Conservation (phyloP, 64 coral and sea anemone species). For the Pocillopora verrucosa region DNA sequence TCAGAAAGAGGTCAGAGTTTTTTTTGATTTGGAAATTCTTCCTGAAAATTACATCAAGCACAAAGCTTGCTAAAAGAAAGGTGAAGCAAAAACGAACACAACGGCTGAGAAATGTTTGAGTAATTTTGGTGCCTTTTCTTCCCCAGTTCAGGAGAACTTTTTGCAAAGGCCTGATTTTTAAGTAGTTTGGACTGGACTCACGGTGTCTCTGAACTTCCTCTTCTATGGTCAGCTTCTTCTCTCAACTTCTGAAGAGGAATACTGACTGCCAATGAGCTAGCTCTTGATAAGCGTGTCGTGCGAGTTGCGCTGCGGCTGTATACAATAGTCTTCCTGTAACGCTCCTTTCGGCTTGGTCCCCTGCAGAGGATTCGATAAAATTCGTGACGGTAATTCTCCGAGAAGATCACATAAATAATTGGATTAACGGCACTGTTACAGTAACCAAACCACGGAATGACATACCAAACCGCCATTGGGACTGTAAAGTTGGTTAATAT, state of each 20-base stretch:
- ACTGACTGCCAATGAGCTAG: conserved; percentile 12
- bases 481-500: not conserved
- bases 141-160: too few relatives aligned
- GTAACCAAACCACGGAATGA: conserved; percentile 53
- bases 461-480: not conserved
- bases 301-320: not conserved
- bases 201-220: not conserved
- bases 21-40: too few relatives aligned
- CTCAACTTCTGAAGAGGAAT: conserved; percentile 25
- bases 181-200: not conserved
- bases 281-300: not conserved
- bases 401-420: conserved; percentile 68
- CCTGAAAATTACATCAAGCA: too few relatives aligned
- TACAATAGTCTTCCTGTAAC: conserved; percentile 25
- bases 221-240: conserved; percentile 14
- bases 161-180: too few relatives aligned
- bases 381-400: conserved; percentile 74
- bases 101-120: too few relatives aligned
- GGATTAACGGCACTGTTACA: conserved; percentile 65
- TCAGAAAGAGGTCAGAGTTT: too few relatives aligned
- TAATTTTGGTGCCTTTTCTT: too few relatives aligned
- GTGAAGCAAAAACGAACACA: too few relatives aligned
- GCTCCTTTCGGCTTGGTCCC: conserved; percentile 29
- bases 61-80: too few relatives aligned
- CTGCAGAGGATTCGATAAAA: conserved; percentile 38